A percentile compares a stretch with the other conserved stretches of the same genome.
phyloP scores from a whole-genome alignment of 2,888 invertebrate genomes.

The Hirtodrosophila duncani region DNA sequence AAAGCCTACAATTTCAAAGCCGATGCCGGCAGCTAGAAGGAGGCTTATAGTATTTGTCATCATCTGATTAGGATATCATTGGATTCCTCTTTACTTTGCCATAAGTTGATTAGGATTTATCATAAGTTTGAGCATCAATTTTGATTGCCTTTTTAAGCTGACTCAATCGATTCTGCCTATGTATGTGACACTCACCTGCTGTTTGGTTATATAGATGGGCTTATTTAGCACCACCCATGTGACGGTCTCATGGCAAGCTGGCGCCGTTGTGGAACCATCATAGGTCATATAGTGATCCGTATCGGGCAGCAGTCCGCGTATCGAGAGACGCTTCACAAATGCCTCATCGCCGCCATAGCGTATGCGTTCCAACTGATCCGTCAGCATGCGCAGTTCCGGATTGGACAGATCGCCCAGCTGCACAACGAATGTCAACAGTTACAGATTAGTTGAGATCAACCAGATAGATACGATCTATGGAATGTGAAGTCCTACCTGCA shows the following conservation, averaged over 20 bases:
- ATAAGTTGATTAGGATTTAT: too few species aligned
- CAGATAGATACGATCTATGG: neutral
- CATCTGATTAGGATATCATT: too few species aligned
- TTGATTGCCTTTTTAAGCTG: neutral
- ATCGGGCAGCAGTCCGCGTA: slow-evolving; percentile 92
- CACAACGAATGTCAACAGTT: neutral
- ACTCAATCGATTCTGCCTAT: neutral
- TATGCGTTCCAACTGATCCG: slow-evolving; percentile 94
- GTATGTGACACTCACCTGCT: slow-evolving; percentile 85
- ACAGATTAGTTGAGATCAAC: neutral
- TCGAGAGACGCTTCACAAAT: slow-evolving; percentile 90
- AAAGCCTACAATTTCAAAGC: neutral
- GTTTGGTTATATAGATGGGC: slow-evolving; percentile 97
- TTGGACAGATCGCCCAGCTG: slow-evolving; percentile 95
- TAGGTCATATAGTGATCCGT: slow-evolving; percentile 99
- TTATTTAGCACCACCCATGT: slow-evolving; percentile 99
- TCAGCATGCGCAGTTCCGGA: slow-evolving; percentile 92
- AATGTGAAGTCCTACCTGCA: slow-evolving; percentile 86
- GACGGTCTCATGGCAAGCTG: slow-evolving; percentile 98
- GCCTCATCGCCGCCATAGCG: slow-evolving; percentile 93
- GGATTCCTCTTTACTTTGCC: neutral
- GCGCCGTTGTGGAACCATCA: slow-evolving; percentile 97
- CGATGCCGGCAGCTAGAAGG: too few species aligned
- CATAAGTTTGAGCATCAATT: too few species aligned
- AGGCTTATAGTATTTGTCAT: too few species aligned